phyloP scores from a whole-genome alignment of 2,797 vertebrate genomes.

The Adelosebastes latens region DNA sequence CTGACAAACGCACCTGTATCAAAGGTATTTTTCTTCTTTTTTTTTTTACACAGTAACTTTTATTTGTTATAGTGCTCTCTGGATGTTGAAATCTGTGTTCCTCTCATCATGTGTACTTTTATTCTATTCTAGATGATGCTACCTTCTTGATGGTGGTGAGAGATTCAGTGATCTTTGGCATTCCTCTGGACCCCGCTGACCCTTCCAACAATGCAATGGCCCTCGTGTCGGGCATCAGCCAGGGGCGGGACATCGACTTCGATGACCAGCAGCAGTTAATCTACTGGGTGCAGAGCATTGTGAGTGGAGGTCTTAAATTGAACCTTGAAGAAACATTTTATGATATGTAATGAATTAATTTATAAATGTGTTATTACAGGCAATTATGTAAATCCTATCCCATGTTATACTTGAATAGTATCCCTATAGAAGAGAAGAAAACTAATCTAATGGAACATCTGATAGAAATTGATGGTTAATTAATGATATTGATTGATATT shows the following conservation, averaged over 20 bases:
- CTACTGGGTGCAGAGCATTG: constrained; percentile 80
- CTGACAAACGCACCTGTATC: constrained; percentile 86
- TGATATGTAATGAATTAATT: background rate
- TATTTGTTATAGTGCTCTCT: background rate
- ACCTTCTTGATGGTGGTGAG: constrained; percentile 82
- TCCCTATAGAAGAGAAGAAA: too few species aligned
- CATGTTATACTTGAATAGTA: background rate
- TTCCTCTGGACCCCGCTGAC: constrained; percentile 79
- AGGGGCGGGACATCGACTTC: constrained; percentile 80
- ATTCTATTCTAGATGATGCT: constrained; percentile 61
- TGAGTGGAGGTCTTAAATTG: constrained; percentile 54
- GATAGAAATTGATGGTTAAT: background rate
- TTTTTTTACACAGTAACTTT: background rate
- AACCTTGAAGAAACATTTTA: background rate
- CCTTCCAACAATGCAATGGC: constrained; percentile 80
- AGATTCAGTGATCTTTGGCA: constrained; percentile 78
- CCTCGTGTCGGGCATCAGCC: constrained; percentile 74
- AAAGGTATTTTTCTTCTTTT: constrained; percentile 82
- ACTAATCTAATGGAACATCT: background rate
- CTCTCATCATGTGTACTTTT: background rate
- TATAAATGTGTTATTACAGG: background rate
- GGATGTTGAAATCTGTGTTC: background rate
- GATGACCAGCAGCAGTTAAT: constrained; percentile 80
- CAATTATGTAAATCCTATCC: background rate
- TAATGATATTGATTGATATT: background rate